Evolutionary conservation across 1,140 invertebrate species (phyloP), one percentile per base, ranked within the genome.

Genomic region (Drosophila grimshawi): DNA sequence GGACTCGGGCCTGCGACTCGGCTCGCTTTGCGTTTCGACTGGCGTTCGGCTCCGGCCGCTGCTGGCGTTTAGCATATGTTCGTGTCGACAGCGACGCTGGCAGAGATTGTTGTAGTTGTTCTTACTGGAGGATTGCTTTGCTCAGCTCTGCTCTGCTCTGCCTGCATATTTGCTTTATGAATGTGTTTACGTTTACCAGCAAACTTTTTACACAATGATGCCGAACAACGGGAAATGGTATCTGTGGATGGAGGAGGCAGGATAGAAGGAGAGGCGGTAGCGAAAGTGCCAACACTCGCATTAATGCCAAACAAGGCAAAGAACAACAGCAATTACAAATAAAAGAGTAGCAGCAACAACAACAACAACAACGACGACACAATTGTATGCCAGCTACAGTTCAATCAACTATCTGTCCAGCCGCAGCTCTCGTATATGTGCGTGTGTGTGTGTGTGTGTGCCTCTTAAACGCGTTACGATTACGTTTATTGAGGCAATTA

Each of bases 171-270:
- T 88, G 77, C 83, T 88, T 88, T 88, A 88, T 88, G 83, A 88
- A 88, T 88, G 83, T 88, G 83, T 88, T 88, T 88, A 88, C 83
- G 83, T 88, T 88, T 88, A 88, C 83, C 83, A 88, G 83, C 69
- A 88, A 86, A 86, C 80, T 88, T 86, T 19, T 86, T 60, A 49
- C 72, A 78, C 68, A 71, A 62, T 68, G 41, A 43, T 33, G n/a
- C 19, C 19, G 19, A 19, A 19, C 19, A 19, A 19, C 19, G 19
- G 19, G 19, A 19, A 19, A 19, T 19, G 19, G 19, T 19, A 19
- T 19, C 19, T 19, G 19, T 19, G 19, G 19, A 19, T 1, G 19
- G 19, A 19, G 19, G 19, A 19, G 19, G 19, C 19, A 19, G 19
- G 19, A 19, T 19, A 19, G 1, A 19, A 19, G 19, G 19, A 19